Evolutionary conservation across 1,140 invertebrate genomes (phyloP).

Genomic region (Cataglyphis hispanica): DNA sequence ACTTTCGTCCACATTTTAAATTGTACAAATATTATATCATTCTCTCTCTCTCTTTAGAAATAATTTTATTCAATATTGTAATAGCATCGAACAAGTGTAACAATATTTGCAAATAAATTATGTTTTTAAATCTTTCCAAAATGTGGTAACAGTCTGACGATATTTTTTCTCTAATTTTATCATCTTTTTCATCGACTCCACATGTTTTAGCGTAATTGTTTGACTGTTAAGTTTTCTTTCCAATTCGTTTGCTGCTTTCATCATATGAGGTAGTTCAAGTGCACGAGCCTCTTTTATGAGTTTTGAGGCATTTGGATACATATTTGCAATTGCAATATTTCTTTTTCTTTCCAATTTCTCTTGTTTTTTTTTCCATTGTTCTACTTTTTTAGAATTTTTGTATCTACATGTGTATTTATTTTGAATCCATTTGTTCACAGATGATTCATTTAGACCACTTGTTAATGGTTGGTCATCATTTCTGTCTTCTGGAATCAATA

Average conservation of each 20-base stretch:
- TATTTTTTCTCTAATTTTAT: slow-evolving; percentile 48
- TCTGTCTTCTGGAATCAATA: not conserved
- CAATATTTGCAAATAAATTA: not conserved
- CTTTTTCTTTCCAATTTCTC: not conserved
- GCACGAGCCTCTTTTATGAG: slow-evolving; percentile 25
- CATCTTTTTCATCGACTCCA: slow-evolving; percentile 53
- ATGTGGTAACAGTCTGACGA: not conserved
- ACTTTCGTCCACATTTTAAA: not conserved
- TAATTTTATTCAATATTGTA: not conserved
- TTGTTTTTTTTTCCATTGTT: not conserved
- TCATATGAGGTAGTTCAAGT: slow-evolving; percentile 51
- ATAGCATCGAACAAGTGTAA: not conserved
- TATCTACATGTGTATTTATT: too few species aligned
- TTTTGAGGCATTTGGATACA: slow-evolving; percentile 5
- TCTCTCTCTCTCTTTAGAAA: too few species aligned
- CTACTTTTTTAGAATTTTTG: not conserved
- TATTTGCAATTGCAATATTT: not conserved
- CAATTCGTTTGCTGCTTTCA: slow-evolving; percentile 53
- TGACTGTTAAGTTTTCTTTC: slow-evolving; percentile 41
- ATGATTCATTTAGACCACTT: not conserved
- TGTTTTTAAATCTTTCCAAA: not conserved
- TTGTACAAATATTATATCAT: not conserved
- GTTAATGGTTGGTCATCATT: not conserved
- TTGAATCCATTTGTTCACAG: not conserved
- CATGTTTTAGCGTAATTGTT: slow-evolving; percentile 35